Evolutionary conservation across 1,140 invertebrate species (phyloP).

Genomic region (Zeugodacus cucurbitae): DNA sequence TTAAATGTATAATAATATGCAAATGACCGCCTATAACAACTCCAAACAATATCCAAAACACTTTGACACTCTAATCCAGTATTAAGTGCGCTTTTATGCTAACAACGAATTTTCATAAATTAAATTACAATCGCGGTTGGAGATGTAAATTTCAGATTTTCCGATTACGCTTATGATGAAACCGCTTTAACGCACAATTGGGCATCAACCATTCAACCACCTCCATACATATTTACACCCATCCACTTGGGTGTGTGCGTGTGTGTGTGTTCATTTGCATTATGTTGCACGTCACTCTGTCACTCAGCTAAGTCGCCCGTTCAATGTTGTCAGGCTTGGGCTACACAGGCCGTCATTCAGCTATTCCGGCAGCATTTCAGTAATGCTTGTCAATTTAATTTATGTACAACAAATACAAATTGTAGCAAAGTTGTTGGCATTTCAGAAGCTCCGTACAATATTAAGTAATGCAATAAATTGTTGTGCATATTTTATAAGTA

Average conservation of each 20-base stretch:
- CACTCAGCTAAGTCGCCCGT: background rate
- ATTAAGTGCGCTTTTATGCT: no score
- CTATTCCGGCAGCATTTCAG: conserved; percentile 27
- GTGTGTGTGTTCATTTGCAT: background rate
- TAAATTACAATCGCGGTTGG: background rate
- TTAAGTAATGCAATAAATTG: background rate
- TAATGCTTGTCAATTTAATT: background rate
- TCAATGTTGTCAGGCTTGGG: background rate
- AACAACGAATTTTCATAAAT: background rate
- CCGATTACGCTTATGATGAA: background rate
- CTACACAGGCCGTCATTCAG: background rate
- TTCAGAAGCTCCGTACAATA: background rate
- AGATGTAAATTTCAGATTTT: background rate
- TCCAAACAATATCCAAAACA: no score
- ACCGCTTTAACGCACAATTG: background rate
- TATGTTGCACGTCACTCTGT: background rate
- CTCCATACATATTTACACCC: background rate
- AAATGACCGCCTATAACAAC: no score
- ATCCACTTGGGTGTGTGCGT: no score
- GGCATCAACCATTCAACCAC: background rate
- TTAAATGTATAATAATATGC: no score
- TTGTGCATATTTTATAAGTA: background rate
- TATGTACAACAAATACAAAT: background rate
- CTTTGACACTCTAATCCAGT: no score
- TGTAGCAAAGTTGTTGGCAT: background rate